Conservation (phyloP, 1,140 invertebrate genomes). For the Formica selysi region DNA sequence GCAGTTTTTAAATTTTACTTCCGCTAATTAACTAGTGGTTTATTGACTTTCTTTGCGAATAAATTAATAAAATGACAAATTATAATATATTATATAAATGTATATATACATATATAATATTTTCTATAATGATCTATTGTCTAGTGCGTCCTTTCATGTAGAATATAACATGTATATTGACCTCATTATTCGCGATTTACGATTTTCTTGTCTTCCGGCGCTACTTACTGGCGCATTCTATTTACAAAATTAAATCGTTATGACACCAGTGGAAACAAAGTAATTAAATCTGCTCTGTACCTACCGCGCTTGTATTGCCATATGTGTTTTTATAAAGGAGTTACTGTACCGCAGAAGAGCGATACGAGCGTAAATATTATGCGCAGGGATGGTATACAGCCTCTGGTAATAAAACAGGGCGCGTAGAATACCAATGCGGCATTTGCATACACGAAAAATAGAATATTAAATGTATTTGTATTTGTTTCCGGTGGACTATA, state of each 20-base stretch:
- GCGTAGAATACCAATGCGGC: conserved; percentile 51
- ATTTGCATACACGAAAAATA: conserved; percentile 61
- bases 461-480: conserved; percentile 47
- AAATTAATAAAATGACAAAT: background rate
- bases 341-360: conserved; percentile 32
- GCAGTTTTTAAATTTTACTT: background rate
- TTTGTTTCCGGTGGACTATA: conserved; percentile 18
- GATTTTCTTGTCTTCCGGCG: conserved; percentile 1
- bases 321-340: conserved; percentile 56
- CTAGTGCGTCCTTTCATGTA: background rate
- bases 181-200: background rate
- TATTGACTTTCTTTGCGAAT: background rate
- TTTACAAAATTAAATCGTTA: conserved; percentile 59
- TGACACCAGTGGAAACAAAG: conserved; percentile 20
- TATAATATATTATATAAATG: background rate
- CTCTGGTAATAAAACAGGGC: conserved; percentile 55
- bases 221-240: background rate
- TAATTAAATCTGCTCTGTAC: conserved; percentile 49
- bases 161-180: background rate
- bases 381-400: conserved; percentile 30
- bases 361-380: conserved; percentile 60
- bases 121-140: background rate
- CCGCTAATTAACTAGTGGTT: background rate
- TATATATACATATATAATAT: background rate
- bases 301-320: background rate